Evolutionary conservation across 2,113 vertebrate species (phyloP).

Genomic region (Dinomys branickii): DNA sequence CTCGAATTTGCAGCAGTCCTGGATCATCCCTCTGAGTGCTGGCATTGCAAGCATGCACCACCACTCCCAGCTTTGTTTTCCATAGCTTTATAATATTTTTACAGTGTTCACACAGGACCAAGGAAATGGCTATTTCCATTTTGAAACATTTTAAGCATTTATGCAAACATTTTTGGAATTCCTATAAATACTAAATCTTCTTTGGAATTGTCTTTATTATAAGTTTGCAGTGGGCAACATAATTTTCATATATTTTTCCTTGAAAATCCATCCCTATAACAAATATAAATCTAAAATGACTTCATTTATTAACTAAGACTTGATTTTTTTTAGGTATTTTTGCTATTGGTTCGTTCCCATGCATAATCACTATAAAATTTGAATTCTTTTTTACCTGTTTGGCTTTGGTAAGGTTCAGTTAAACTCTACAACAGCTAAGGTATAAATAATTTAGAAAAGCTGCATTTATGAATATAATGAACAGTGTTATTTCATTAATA

Average conservation of each 20-base stretch:
- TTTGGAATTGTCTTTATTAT: conserved; percentile 45
- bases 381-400: conserved; percentile 69
- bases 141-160: conserved; percentile 48
- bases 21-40: not conserved
- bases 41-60: not conserved
- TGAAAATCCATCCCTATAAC: conserved; percentile 45
- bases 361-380: conserved; percentile 54
- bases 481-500: conserved; percentile 70
- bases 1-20: not conserved
- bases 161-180: conserved; percentile 14
- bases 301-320: conserved; percentile 54
- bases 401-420: conserved; percentile 59
- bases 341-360: conserved; percentile 61
- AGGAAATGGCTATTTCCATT: conserved; percentile 4
- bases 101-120: not conserved
- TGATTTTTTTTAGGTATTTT: conserved; percentile 39
- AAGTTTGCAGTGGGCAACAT: not conserved
- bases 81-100: conserved; percentile 13
- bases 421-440: conserved; percentile 63
- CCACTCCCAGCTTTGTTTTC: not conserved
- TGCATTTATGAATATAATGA: conserved; percentile 69
- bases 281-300: conserved; percentile 23
- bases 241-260: conserved; percentile 28
- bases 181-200: conserved; percentile 29
- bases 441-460: conserved; percentile 77